These are phyloP conservation scores for Notechis scutatus DNA, from an alignment of 2,113 vertebrate species.

Conservation along the genomic window DNA sequence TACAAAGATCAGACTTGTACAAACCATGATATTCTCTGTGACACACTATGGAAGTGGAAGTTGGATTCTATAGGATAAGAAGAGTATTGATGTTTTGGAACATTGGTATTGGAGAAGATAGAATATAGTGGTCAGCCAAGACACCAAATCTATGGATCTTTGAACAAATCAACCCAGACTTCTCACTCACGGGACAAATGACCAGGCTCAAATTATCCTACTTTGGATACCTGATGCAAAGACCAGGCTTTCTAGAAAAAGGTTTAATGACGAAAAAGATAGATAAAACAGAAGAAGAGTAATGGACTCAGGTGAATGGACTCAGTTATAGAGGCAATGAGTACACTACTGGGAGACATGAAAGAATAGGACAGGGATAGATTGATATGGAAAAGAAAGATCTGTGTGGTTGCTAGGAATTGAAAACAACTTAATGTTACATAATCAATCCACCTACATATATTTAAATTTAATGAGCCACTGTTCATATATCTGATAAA, in stretches of 20 bases:
- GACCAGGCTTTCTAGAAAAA: background rate
- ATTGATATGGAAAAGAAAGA: background rate
- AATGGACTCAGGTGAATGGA: background rate
- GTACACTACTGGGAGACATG: background rate
- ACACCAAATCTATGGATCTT: background rate
- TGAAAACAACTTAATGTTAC: background rate
- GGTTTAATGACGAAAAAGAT: background rate
- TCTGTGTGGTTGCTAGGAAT: background rate
- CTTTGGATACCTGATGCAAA: background rate
- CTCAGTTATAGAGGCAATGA: background rate
- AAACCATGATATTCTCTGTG: background rate
- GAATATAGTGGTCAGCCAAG: background rate
- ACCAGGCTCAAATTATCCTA: background rate
- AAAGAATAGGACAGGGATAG: background rate
- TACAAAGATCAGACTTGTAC: background rate
- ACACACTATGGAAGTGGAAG: background rate
- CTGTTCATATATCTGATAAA: background rate
- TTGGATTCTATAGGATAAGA: background rate
- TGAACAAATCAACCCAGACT: background rate
- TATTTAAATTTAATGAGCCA: background rate
- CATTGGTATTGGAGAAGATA: background rate
- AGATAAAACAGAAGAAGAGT: background rate
- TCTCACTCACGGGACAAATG: background rate
- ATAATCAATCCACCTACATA: background rate
- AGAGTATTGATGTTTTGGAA: background rate